Evolutionary conservation across 2,797 vertebrate species (phyloP).

Genomic region (Sphenopsis melanotis): DNA sequence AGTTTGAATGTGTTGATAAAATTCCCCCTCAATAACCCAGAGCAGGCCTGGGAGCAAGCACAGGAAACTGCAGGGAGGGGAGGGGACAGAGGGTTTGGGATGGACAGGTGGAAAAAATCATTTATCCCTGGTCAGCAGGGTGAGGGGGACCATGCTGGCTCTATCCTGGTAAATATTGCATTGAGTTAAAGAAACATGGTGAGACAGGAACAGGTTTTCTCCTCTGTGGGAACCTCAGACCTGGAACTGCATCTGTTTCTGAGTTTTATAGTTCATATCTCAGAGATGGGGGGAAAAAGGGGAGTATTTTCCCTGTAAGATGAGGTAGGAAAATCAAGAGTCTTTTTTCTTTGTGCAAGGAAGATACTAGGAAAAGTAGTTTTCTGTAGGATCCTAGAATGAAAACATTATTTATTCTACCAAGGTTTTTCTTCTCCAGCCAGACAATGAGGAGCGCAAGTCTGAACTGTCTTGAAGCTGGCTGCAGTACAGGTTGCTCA

Average conservation of each 20-base stretch:
- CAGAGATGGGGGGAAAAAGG: fast-evolving
- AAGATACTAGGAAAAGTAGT: not conserved
- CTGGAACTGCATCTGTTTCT: not conserved
- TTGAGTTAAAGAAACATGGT: not conserved
- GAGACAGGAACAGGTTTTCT: not conserved
- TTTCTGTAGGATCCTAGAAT: not conserved
- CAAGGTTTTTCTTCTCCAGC: not conserved
- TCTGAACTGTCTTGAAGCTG: not conserved
- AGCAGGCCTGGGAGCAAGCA: not conserved
- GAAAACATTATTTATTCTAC: not conserved
- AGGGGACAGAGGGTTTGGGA: not conserved
- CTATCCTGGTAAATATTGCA: not conserved
- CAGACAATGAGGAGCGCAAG: not conserved
- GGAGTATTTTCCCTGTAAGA: not conserved
- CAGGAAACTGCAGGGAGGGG: not conserved
- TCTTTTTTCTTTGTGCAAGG: not conserved
- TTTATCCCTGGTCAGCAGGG: not conserved
- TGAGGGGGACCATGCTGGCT: not conserved
- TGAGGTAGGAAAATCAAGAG: not conserved
- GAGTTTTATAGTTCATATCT: not conserved
- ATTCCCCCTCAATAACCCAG: not conserved
- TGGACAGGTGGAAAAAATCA: not conserved
- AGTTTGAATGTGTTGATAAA: not conserved
- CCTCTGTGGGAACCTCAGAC: not conserved
- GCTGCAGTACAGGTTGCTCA: not conserved